Base-by-base conservation (phyloP, 2,113 vertebrate genomes). In the Echinops telfairi region DNA sequence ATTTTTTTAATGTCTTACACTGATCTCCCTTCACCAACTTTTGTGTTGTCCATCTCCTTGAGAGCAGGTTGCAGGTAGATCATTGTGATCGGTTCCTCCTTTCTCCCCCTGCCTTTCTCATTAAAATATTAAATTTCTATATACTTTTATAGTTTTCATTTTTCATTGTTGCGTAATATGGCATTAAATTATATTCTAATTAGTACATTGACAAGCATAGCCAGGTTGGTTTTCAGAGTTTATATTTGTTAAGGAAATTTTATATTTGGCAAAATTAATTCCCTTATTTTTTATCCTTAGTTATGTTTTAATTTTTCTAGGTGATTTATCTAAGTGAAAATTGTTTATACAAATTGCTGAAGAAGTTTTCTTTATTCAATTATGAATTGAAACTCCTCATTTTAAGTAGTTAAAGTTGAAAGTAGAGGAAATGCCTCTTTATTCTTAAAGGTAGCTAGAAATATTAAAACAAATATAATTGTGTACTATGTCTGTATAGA, bases 371-470 rank as follows among this genome's bases (percentile, higher is more conserved):
- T 58, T 82, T 89, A 2, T 62, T 64, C 25, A 80, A 14, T 33
- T 3, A 64, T 64, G 20, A 79, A 86, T 70, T 96, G 77, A 82
- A 53, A 43, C 9, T 57, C 9, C 77, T 29, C 40, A 58, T 73
- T 71, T 66, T 90, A 82, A 71, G 77, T 78, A 90, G 29, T 66
- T 22, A 95, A 17, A 82, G 81, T 88, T 73, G 81, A 70, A 58
- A 83, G 58, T 20, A 89, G 12, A 86, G 4, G 22, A 79, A 83
- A 23, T n/a, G 3, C 47, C n/a, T 78, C 47, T 75, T 93, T 82
- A 25, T 53, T 92, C 23, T 36, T 29, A 81, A 64, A 80, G 68
- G 11, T 87, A 22, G 9, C 43, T 62, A 83, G 71, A 29, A 27
- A 80, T 31, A 33, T 86, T 76, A 43, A 91, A 77, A 71, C 68